phyloP scores from a whole-genome alignment of 2,113 vertebrate species.

The Protobothrops flavoviridis region DNA sequence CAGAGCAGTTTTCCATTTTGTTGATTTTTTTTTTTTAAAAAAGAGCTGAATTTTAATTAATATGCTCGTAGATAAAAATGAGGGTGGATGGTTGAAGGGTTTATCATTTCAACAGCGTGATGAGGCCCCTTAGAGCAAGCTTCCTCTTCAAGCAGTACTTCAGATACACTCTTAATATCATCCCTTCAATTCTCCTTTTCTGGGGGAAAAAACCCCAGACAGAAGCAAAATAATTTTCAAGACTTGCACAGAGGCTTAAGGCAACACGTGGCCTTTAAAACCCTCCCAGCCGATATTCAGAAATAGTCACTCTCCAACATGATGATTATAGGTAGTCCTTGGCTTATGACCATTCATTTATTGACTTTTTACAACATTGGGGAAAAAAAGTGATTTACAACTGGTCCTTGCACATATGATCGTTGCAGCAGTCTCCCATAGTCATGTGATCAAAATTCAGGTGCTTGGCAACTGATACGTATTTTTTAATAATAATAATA shows the following conservation, averaged over 20 bases:
- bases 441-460: too few relatives aligned
- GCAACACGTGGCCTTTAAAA: not conserved
- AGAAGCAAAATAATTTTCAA: not conserved
- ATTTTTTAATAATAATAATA: too few relatives aligned
- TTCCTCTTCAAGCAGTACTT: not conserved
- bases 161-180: not conserved
- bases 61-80: not conserved
- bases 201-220: not conserved
- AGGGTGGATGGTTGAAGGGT: not conserved
- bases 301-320: not conserved
- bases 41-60: not conserved
- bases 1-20: not conserved
- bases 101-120: not conserved
- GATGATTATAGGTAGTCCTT: too few relatives aligned
- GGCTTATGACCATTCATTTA: too few relatives aligned
- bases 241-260: not conserved
- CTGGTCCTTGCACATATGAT: too few relatives aligned
- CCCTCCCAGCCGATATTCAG: not conserved
- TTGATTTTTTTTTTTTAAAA: not conserved
- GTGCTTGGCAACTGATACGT: too few relatives aligned
- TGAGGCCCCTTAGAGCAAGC: not conserved
- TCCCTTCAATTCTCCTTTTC: not conserved
- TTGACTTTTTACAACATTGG: too few relatives aligned
- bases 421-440: too few relatives aligned
- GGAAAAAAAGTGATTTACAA: too few relatives aligned